A percentile compares a stretch with the other conserved stretches of the same genome.
These are phyloP conservation scores for Melanaphis sacchari DNA, from an alignment of 1,140 invertebrate genomes.

Conservation along the genomic window DNA sequence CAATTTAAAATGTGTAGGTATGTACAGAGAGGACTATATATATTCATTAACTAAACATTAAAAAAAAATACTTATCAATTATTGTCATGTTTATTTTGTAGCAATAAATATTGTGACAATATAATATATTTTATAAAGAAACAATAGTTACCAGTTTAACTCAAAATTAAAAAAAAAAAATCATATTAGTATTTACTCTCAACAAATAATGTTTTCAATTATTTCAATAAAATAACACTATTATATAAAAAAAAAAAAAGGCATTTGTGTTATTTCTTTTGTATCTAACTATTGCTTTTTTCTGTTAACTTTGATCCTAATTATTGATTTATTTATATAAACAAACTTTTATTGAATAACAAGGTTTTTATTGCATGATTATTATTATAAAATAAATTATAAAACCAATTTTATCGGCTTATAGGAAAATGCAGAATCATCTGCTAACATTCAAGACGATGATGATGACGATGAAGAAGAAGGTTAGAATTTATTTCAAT, in stretches of 20 bases:
- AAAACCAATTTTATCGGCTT: background rate
- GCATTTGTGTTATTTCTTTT: background rate
- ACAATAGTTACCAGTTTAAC: no score
- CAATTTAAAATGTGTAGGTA: background rate
- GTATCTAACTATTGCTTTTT: background rate
- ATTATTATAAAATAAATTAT: background rate
- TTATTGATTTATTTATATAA: background rate
- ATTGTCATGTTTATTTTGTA: background rate
- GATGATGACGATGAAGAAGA: slow-evolving; percentile 87
- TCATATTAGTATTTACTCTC: background rate
- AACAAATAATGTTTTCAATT: background rate
- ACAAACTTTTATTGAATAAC: background rate
- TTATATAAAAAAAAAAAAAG: background rate
- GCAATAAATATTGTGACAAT: background rate
- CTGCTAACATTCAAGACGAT: slow-evolving; percentile 67
- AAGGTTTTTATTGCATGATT: background rate
- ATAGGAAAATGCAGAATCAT: slow-evolving; percentile 51
- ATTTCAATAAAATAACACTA: background rate
- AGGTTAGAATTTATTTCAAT: slow-evolving; percentile 62
- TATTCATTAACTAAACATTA: background rate
- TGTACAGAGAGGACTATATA: background rate
- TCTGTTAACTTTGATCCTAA: background rate
- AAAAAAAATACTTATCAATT: background rate
- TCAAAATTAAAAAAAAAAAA: background rate
- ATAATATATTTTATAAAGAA: background rate